Evolutionary conservation across 1,140 invertebrate species (phyloP).

Genomic region (Triops cancriformis): DNA sequence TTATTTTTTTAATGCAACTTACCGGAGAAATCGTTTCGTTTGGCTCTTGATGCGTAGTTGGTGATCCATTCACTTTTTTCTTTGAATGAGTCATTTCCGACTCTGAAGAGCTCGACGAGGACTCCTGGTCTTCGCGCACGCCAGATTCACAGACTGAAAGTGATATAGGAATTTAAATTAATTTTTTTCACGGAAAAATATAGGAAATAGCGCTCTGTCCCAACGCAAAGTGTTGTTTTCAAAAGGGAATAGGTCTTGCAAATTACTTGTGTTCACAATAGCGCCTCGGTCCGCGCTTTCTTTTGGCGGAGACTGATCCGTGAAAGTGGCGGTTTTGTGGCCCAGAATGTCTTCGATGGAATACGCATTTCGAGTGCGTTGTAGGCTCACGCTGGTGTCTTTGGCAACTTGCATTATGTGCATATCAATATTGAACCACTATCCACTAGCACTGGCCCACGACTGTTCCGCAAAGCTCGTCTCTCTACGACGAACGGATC

Average conservation of each 20-base stretch:
- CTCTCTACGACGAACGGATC: neutral
- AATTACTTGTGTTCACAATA: neutral
- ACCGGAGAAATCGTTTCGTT: neutral
- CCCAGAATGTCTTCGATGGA: neutral
- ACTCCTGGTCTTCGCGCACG: neutral
- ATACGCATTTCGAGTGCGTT: neutral
- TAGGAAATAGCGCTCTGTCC: neutral
- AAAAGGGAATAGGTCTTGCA: neutral
- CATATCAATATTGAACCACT: neutral
- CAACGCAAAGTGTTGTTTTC: neutral
- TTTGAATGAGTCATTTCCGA: neutral
- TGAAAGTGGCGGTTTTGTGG: neutral
- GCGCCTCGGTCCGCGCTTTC: neutral
- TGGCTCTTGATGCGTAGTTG: neutral
- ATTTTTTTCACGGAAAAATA: neutral
- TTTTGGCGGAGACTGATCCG: neutral
- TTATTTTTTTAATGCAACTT: too few species aligned
- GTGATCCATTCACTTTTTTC: neutral
- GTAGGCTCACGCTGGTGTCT: neutral
- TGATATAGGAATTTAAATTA: neutral
- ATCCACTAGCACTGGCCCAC: neutral
- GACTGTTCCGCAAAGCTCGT: too few species aligned
- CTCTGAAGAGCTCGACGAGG: neutral
- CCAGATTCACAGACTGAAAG: neutral
- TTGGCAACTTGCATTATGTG: neutral